A percentile compares a stretch with the other conserved stretches of the same genome.
phyloP scores from a whole-genome alignment of 1,140 invertebrate species.

The Drosophila kohkoa region DNA sequence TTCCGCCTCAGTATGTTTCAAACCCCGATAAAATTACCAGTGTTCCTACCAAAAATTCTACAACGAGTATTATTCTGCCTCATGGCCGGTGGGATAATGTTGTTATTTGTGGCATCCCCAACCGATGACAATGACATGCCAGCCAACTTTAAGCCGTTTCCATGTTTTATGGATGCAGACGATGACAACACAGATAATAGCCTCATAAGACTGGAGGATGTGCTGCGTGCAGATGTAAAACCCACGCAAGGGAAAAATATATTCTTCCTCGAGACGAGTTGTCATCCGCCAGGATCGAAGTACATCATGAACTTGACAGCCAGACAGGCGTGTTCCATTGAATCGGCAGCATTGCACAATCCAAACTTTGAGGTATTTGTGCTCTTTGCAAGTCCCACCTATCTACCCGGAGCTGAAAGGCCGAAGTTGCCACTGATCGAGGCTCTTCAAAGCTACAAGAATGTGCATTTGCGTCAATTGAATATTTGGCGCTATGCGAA shows the following conservation, averaged over 20 bases:
- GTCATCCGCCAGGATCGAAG: constrained; percentile 43
- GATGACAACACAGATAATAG: background rate
- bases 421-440: constrained; percentile 51
- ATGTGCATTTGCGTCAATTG: constrained; percentile 87
- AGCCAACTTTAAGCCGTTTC: background rate
- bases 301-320: constrained; percentile 79
- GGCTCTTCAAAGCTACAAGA: constrained; percentile 86
- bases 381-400: constrained; percentile 85
- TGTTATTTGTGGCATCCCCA: background rate
- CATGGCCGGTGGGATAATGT: background rate
- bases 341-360: constrained; percentile 88
- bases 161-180: background rate
- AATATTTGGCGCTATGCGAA: constrained; percentile 87
- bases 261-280: constrained; percentile 87
- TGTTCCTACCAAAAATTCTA: background rate
- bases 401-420: background rate
- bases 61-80: background rate
- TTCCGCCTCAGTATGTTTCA: background rate
- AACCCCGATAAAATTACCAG: background rate
- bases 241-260: constrained; percentile 85
- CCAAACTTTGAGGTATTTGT: constrained; percentile 87
- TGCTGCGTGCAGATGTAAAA: constrained; percentile 53
- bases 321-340: constrained; percentile 89
- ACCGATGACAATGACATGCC: background rate
- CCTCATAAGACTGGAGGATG: constrained; percentile 49